Conservation (phyloP, 2,797 vertebrate species). For the Petrocephalus sullivani region DNA sequence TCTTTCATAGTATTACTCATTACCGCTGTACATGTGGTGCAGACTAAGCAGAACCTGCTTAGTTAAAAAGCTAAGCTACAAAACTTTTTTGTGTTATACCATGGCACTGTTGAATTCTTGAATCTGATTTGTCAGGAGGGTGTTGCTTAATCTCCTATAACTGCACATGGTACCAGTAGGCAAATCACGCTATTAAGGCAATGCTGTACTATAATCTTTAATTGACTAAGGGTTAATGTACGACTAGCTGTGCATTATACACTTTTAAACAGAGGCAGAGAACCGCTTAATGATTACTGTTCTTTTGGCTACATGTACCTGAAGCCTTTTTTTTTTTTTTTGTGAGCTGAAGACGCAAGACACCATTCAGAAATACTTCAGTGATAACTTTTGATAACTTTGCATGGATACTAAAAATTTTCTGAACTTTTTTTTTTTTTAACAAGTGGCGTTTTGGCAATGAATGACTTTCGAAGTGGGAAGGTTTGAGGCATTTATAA, state of each 20-base stretch:
- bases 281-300: not conserved
- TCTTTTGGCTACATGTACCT: not conserved
- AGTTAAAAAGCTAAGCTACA: not conserved
- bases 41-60: conserved; percentile 1
- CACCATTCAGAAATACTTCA: not conserved
- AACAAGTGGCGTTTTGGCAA: not conserved
- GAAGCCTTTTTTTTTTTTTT: not conserved
- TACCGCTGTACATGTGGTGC: not conserved
- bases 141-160: not conserved
- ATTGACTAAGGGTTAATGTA: not conserved
- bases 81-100: not conserved
- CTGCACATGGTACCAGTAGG: not conserved
- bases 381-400: not conserved
- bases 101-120: not conserved
- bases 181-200: not conserved
- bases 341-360: not conserved
- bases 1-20: conserved; percentile 1
- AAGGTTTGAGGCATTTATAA: not conserved
- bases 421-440: not conserved
- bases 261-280: not conserved
- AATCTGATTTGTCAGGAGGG: not conserved
- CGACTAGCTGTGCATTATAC: not conserved
- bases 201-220: not conserved
- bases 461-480: not conserved
- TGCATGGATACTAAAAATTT: not conserved